Evolutionary conservation across 2,888 invertebrate genomes (phyloP), one percentile per base, ranked within the genome.

Genomic region (Andrena haemorrhoa): DNA sequence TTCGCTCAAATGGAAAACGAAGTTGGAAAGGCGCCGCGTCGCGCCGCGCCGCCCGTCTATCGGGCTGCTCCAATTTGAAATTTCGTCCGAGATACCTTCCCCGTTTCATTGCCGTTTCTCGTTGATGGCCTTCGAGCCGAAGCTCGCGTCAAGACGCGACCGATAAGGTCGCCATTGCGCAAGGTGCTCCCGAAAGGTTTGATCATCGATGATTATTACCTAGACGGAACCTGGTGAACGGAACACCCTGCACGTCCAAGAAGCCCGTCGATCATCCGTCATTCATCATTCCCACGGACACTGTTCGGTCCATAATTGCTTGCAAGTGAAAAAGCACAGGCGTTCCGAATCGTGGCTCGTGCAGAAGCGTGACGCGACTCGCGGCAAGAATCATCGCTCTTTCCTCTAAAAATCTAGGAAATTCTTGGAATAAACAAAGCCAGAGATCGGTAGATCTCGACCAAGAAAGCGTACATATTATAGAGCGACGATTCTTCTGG

Each of bases 281-380:
- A 61, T 51, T 23, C 31, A 26, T 12, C 26, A 26, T 20, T 12
- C 47, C 61, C 41, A 35, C 51, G 20, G 33, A 29, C 58, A 64
- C 69, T 65, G 7, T 72, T 29, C 35, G 60, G 68, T 79, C 84
- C 86, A 88, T 86, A 88, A 87, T 87, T 87, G 87, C 86, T 87
- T 79, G 84, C 86, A 86, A 82, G 76, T 86, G 64, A 85, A 75
- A 87, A 87, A 87, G 83, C 87, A 79, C 77, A 82, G 81, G 81
- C 83, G 71, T 72, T 69, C 69, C 70, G 64, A 51, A 60, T 58
- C 70, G 71, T 56, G 75, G 75, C 61, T 74, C 84, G 83, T 84
- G 84, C 84, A 84, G 71, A 83, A 83, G 79, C 80, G 51, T 26
- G 49, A 41, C 65, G 49, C 61, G 20, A 53, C 23, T 53, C 23